phyloP scores from a whole-genome alignment of 2,888 invertebrate genomes.

The Drosophila melanosoma region DNA sequence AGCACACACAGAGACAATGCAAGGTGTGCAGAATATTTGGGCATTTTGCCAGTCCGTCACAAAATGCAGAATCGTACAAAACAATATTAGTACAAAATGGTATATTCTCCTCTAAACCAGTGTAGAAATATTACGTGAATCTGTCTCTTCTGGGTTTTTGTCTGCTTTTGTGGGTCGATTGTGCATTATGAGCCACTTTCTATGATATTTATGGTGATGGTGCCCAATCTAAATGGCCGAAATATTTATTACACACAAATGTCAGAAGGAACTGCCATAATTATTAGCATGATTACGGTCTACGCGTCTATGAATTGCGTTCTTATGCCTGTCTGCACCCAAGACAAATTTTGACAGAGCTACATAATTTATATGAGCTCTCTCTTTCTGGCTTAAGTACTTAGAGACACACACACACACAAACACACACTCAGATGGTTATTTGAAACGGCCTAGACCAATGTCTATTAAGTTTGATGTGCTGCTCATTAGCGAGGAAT shows the following conservation, averaged over 20 bases:
- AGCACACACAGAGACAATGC: conserved; percentile 31
- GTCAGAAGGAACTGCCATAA: conserved; percentile 71
- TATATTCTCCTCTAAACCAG: neutral
- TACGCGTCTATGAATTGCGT: conserved; percentile 44
- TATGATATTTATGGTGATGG: conserved; percentile 56
- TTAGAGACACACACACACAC: neutral
- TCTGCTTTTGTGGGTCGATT: conserved; percentile 39
- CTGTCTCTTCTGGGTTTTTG: conserved; percentile 18
- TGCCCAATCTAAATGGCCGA: conserved; percentile 45
- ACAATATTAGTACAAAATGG: conserved; percentile 48
- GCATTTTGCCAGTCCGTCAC: conserved; percentile 60
- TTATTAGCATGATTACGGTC: conserved; percentile 68
- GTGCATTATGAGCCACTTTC: conserved; percentile 50
- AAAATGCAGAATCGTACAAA: conserved; percentile 45
- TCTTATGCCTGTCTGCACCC: conserved; percentile 66
- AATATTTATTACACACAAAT: conserved; percentile 69
- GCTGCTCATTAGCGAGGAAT: conserved; percentile 64
- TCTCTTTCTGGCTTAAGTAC: conserved; percentile 11
- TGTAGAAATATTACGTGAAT: conserved; percentile 27
- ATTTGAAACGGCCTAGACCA: conserved; percentile 35
- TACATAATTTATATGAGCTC: conserved; percentile 53
- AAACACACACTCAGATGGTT: neutral
- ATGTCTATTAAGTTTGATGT: conserved; percentile 60
- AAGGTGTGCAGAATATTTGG: conserved; percentile 34
- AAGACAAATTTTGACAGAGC: conserved; percentile 58